Evolutionary conservation across 2,113 vertebrate genomes (phyloP).

Genomic region (Myxocyprinus asiaticus): DNA sequence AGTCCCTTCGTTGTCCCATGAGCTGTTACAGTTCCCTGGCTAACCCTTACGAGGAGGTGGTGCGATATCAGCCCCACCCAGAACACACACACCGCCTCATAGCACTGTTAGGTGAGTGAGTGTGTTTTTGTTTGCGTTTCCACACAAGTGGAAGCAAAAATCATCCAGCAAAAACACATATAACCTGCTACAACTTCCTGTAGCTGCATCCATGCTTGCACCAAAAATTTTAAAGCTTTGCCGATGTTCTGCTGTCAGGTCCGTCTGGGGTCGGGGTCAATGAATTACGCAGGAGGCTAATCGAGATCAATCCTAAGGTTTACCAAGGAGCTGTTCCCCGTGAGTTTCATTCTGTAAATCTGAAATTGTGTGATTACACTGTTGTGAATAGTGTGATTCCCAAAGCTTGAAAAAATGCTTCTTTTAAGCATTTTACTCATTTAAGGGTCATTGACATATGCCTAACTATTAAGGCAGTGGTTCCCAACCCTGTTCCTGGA

Average conservation of each 20-base stretch:
- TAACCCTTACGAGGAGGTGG: slow-evolving; percentile 89
- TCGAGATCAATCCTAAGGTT: slow-evolving; percentile 79
- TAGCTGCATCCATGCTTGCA: no score
- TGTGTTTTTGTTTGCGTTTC: no score
- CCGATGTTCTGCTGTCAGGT: slow-evolving; percentile 69
- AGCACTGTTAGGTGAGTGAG: slow-evolving; percentile 82
- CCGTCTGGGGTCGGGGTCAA: slow-evolving; percentile 93
- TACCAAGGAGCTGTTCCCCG: slow-evolving; percentile 87
- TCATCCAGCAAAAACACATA: no score
- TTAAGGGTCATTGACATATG: no score
- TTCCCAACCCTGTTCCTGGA: no score
- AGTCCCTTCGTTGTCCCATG: slow-evolving; percentile 64
- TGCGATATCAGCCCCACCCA: slow-evolving; percentile 81
- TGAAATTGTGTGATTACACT: background rate
- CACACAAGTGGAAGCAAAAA: no score
- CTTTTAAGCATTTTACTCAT: no score
- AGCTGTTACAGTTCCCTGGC: slow-evolving; percentile 66
- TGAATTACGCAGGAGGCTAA: slow-evolving; percentile 85
- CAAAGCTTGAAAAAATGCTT: no score
- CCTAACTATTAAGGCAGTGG: no score
- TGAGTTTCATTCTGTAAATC: slow-evolving; percentile 67
- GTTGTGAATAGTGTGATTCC: background rate
- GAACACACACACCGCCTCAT: slow-evolving; percentile 81
- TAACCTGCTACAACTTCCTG: background rate
- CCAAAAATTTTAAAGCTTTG: background rate